Evolutionary conservation across 2,113 vertebrate species (phyloP).

Genomic region (Zosterops borbonicus): DNA sequence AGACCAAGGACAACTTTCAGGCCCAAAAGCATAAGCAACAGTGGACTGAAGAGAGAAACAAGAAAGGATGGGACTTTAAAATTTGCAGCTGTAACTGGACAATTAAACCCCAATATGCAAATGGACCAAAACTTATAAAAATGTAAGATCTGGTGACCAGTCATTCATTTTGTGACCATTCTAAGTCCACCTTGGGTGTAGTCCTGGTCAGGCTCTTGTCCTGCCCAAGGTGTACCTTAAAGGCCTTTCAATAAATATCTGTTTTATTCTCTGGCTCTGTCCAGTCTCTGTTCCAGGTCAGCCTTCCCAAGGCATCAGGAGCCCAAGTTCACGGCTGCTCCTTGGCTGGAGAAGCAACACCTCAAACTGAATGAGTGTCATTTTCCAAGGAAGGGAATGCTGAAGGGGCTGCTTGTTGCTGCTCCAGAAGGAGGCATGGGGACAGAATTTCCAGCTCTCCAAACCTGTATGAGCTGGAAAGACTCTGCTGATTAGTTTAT

Average conservation of each 20-base stretch:
- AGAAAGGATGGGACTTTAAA: neutral
- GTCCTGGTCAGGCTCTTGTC: neutral
- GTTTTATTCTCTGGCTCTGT: neutral
- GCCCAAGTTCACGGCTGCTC: neutral
- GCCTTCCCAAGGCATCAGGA: neutral
- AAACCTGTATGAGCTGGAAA: neutral
- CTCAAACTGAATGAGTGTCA: neutral
- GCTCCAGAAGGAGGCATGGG: neutral
- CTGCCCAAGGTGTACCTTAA: neutral
- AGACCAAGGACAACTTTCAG: neutral
- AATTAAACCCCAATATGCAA: neutral
- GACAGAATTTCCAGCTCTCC: neutral
- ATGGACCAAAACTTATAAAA: neutral
- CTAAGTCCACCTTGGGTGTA: neutral
- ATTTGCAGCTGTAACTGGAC: neutral
- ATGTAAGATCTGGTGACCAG: rapidly evolving
- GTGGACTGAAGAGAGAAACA: neutral
- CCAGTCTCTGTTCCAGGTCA: neutral
- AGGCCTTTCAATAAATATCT: neutral
- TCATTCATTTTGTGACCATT: neutral
- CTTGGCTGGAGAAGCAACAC: neutral
- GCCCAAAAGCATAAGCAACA: neutral
- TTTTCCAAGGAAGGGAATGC: neutral
- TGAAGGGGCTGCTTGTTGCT: neutral
- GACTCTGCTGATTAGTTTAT: neutral